These are phyloP conservation scores for Gastrophysa polygoni DNA, from an alignment of 2,888 invertebrate species.

Conservation along the genomic window DNA sequence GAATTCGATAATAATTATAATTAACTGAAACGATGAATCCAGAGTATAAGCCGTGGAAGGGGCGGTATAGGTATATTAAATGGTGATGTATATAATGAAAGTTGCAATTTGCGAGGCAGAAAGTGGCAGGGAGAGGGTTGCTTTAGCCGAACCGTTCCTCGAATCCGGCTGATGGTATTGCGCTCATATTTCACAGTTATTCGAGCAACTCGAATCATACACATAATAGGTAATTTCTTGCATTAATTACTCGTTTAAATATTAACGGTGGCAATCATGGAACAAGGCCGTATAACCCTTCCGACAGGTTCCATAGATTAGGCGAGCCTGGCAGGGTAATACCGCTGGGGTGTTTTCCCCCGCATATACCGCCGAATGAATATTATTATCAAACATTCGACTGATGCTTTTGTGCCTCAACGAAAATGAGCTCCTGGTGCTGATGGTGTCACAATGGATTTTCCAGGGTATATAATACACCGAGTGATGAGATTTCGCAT, in stretches of 20 bases:
- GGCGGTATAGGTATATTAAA: neutral
- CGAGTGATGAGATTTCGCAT: no score
- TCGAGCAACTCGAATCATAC: conserved; percentile 60
- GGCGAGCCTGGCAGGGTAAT: conserved; percentile 38
- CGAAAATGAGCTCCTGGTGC: neutral
- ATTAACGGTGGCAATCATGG: conserved; percentile 61
- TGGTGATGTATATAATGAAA: neutral
- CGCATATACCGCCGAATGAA: neutral
- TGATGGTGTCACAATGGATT: neutral
- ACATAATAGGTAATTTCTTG: conserved; percentile 63
- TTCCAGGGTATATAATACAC: no score
- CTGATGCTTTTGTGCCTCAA: neutral
- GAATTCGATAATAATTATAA: neutral
- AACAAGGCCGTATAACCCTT: conserved; percentile 57
- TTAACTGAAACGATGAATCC: neutral
- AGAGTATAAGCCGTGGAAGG: neutral
- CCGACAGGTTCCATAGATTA: conserved; percentile 59
- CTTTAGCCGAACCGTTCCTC: neutral
- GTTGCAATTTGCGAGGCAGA: neutral
- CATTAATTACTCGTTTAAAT: conserved; percentile 62
- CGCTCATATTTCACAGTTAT: conserved; percentile 60
- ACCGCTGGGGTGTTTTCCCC: conserved; percentile 13
- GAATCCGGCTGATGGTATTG: conserved; percentile 16
- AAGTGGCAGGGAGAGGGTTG: neutral
- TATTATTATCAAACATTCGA: conserved; percentile 2